A percentile compares a stretch with the other conserved stretches of the same genome.
Evolutionary conservation across 1,140 invertebrate species (phyloP).

Genomic region (Streblospio benedicti): DNA sequence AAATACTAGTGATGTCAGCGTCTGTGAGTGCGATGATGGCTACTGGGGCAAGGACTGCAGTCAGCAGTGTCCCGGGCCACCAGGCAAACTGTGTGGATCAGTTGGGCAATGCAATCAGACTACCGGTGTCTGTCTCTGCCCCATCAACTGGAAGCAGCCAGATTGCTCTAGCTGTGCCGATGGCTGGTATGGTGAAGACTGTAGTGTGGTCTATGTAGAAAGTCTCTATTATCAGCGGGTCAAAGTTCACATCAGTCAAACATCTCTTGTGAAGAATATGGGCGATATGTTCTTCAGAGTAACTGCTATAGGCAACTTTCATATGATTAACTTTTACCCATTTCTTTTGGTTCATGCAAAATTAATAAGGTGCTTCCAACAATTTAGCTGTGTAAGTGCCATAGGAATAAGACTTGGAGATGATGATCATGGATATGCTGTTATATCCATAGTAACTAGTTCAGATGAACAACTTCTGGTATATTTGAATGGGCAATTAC

Average conservation of each 20-base stretch:
- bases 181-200: slow-evolving; percentile 25
- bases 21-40: slow-evolving; percentile 20
- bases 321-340: slow-evolving; percentile 16
- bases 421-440: slow-evolving; percentile 16
- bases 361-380: slow-evolving; percentile 22
- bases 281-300: slow-evolving; percentile 23
- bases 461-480: too few species aligned
- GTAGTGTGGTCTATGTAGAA: slow-evolving; percentile 21
- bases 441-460: slow-evolving; percentile 17
- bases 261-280: slow-evolving; percentile 20
- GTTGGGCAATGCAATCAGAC: slow-evolving; percentile 23
- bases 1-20: neutral
- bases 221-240: neutral
- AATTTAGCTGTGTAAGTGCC: slow-evolving; percentile 22
- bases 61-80: slow-evolving; percentile 24
- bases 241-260: neutral
- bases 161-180: slow-evolving; percentile 20
- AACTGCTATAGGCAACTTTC: slow-evolving; percentile 14
- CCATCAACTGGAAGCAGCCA: slow-evolving; percentile 19
- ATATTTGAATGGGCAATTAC: too few species aligned
- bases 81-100: slow-evolving; percentile 23
- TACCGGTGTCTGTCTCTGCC: slow-evolving; percentile 23
- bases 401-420: slow-evolving; percentile 21
- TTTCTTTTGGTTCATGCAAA: slow-evolving; percentile 22
- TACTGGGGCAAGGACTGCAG: slow-evolving; percentile 26